A percentile compares a stretch with the other conserved stretches of the same genome.
These are phyloP conservation scores for Cygnus atratus DNA, from an alignment of 2,113 vertebrate genomes.

Conservation along the genomic window DNA sequence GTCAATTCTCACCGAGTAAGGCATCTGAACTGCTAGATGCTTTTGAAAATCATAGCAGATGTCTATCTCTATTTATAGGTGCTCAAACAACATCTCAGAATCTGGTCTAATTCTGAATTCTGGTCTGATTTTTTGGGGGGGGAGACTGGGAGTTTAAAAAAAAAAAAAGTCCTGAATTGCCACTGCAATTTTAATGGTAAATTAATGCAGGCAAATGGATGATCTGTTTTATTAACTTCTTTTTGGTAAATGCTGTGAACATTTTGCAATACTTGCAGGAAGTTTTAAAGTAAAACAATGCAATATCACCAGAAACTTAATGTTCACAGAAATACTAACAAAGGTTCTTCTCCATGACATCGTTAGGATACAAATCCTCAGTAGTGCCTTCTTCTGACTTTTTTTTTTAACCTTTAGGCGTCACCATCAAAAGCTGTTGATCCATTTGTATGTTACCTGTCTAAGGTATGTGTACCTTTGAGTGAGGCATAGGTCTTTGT, in stretches of 20 bases:
- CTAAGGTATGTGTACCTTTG: background rate
- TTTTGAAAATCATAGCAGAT: background rate
- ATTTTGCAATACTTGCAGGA: background rate
- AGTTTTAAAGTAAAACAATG: background rate
- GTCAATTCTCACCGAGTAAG: background rate
- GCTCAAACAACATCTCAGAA: background rate
- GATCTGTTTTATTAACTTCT: background rate
- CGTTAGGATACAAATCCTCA: background rate
- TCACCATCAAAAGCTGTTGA: background rate
- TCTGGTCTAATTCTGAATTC: background rate
- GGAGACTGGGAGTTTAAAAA: background rate
- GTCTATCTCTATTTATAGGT: slow-evolving; percentile 8
- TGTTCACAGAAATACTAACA: background rate
- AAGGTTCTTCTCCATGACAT: background rate
- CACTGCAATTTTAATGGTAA: background rate
- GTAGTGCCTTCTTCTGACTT: background rate
- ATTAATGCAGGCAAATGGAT: background rate
- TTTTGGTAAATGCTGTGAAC: background rate
- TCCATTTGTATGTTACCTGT: background rate
- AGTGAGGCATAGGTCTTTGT: background rate
- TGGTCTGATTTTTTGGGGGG: no score
- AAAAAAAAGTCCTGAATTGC: background rate
- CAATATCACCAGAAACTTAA: background rate
- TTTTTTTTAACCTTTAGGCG: background rate
- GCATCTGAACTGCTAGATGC: slow-evolving; percentile 13